Percentiles rank a stretch among this genome's conserved stretches.
Conservation (phyloP, 2,888 invertebrate genomes). For the Diadegma fenestrale region DNA sequence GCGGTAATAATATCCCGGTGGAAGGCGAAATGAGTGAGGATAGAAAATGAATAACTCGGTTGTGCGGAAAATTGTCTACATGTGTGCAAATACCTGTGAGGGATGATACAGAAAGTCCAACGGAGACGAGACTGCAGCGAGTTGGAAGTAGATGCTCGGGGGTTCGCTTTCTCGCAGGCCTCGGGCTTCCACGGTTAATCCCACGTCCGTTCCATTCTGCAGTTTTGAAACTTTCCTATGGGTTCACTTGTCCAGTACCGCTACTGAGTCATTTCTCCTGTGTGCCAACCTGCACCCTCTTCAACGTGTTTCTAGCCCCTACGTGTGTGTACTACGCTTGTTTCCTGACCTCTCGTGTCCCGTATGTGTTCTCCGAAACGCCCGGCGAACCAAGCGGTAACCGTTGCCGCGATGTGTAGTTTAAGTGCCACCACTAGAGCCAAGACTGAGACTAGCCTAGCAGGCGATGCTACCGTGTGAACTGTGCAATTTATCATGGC, state of each 20-base stretch:
- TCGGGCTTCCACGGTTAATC: constrained; percentile 78
- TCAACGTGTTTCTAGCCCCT: constrained; percentile 28
- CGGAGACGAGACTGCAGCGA: constrained; percentile 34
- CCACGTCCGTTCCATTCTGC: constrained; percentile 81
- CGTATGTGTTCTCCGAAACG: constrained; percentile 44
- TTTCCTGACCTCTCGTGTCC: constrained; percentile 11
- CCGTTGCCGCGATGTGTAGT: constrained; percentile 74
- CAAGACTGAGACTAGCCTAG: constrained; percentile 45
- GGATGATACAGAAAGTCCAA: constrained; percentile 35
- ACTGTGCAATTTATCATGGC: constrained; percentile 76
- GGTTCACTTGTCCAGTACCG: constrained; percentile 37
- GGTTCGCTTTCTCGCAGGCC: constrained; percentile 49
- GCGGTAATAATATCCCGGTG: constrained; percentile 56
- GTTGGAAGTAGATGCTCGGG: constrained; percentile 29
- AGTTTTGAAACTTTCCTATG: constrained; percentile 82
- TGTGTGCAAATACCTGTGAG: neutral
- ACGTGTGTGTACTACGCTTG: constrained; percentile 1
- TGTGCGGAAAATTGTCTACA: constrained; percentile 8
- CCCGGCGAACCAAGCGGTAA: constrained; percentile 71
- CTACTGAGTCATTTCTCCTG: constrained; percentile 39
- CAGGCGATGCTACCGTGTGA: constrained; percentile 54
- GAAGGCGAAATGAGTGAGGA: constrained; percentile 55
- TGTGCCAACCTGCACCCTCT: constrained; percentile 33
- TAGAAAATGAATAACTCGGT: constrained; percentile 57
- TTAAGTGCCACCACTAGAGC: constrained; percentile 76